Evolutionary conservation across 2,888 invertebrate species (phyloP).

Genomic region (Tenthredo distinguenda): DNA sequence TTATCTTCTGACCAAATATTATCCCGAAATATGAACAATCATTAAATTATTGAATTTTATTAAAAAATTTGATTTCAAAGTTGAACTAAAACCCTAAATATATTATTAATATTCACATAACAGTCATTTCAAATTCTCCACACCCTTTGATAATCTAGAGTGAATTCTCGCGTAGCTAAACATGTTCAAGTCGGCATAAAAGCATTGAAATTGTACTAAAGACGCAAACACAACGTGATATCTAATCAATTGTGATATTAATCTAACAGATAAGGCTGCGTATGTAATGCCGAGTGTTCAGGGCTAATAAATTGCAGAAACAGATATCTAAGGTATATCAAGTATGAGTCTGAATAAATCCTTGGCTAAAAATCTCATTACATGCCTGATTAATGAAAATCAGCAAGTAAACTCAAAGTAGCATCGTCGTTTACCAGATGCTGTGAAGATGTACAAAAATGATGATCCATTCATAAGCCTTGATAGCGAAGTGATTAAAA

Average conservation of each 20-base stretch:
- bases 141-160: too few relatives aligned
- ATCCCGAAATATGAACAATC: not conserved
- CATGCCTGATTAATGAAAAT: conserved; percentile 1
- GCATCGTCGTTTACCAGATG: not conserved
- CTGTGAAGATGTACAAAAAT: not conserved
- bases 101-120: not conserved
- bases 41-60: not conserved
- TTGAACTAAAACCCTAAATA: not conserved
- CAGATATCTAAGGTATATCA: not conserved
- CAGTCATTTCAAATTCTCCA: not conserved
- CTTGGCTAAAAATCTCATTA: not conserved
- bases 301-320: conserved; percentile 3
- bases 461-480: not conserved
- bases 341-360: not conserved
- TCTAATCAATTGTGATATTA: conserved; percentile 68
- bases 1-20: not conserved
- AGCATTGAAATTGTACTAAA: conserved; percentile 15
- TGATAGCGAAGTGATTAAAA: not conserved
- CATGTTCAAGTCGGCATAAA: not conserved
- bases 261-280: conserved; percentile 62
- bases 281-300: not conserved
- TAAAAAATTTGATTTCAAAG: not conserved
- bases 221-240: conserved; percentile 58
- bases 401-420: not conserved
- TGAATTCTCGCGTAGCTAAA: not conserved